A percentile compares a stretch with the other conserved stretches of the same genome.
These are phyloP conservation scores for Phylloscopus trochiloides DNA, from an alignment of 2,113 vertebrate species.

Conservation along the genomic window DNA sequence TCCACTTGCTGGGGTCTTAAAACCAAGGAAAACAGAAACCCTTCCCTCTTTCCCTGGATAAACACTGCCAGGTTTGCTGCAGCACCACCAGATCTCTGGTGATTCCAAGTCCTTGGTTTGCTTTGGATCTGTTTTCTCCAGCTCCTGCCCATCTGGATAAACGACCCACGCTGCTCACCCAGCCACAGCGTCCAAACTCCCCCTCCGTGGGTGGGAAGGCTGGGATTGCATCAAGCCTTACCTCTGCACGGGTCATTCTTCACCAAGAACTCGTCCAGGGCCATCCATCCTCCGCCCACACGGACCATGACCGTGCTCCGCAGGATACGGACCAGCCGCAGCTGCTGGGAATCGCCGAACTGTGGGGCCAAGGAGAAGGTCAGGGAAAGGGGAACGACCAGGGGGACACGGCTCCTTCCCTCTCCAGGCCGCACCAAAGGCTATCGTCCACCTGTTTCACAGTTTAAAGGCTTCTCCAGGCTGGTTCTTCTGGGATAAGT, in stretches of 20 bases:
- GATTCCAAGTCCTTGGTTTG: not conserved
- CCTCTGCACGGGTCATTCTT: conserved; percentile 99
- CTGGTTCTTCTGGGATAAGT: fast-evolving
- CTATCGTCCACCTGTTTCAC: fast-evolving
- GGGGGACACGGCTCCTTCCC: not conserved
- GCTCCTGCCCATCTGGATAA: not conserved
- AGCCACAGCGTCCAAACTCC: not conserved
- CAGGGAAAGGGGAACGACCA: not conserved
- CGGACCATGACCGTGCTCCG: conserved; percentile 98
- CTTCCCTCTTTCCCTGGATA: not conserved
- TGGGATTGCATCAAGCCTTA: conserved; percentile 23
- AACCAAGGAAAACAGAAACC: not conserved
- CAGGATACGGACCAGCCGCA: conserved; percentile 95
- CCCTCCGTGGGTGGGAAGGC: fast-evolving
- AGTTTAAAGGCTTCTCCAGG: not conserved
- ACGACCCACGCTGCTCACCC: not conserved
- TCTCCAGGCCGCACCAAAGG: conserved; percentile 49
- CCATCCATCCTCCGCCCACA: conserved; percentile 98
- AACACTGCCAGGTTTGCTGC: not conserved
- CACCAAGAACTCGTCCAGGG: conserved; percentile 95
- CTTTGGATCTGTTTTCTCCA: not conserved
- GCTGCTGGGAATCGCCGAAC: conserved; percentile 98
- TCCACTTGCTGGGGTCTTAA: not conserved
- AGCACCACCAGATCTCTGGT: not conserved
- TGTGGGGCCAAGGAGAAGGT: conserved; percentile 64